phyloP scores from a whole-genome alignment of 1,140 invertebrate species.

The Atta colombica region DNA sequence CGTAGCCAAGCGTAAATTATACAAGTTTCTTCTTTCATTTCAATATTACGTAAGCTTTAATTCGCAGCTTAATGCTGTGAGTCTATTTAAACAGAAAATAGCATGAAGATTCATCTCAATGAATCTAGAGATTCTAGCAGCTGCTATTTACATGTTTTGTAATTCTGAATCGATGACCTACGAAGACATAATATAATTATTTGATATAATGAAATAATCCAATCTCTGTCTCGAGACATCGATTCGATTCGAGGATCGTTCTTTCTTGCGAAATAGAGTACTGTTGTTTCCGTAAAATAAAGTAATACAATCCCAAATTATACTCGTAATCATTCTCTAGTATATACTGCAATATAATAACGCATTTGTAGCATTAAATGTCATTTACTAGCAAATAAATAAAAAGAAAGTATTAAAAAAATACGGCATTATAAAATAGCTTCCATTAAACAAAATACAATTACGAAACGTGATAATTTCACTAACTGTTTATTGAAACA shows the following conservation, averaged over 20 bases:
- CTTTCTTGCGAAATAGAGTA: slow-evolving; percentile 24
- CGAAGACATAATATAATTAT: slow-evolving; percentile 35
- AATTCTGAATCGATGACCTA: slow-evolving; percentile 57
- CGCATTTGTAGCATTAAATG: neutral
- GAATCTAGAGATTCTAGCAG: slow-evolving; percentile 34
- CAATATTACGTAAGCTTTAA: slow-evolving; percentile 8
- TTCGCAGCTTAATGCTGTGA: slow-evolving; percentile 1
- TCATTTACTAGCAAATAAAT: neutral
- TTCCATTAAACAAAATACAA: neutral
- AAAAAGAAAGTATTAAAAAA: slow-evolving; percentile 10
- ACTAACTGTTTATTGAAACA: slow-evolving; percentile 19
- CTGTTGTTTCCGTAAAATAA: slow-evolving; percentile 30
- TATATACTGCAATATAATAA: slow-evolving; percentile 1
- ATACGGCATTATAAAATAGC: neutral
- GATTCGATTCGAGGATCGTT: neutral
- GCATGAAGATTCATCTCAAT: neutral
- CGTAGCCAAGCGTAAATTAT: neutral
- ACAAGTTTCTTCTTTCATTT: slow-evolving; percentile 4
- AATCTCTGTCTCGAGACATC: slow-evolving; percentile 17
- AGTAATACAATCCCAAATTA: slow-evolving; percentile 20
- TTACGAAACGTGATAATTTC: slow-evolving; percentile 25
- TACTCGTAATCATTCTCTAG: neutral
- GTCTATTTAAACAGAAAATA: slow-evolving; percentile 29
- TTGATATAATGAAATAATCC: slow-evolving; percentile 46
- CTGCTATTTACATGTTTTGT: slow-evolving; percentile 42